Base-by-base conservation (phyloP, 2,888 invertebrate genomes). In the Scaptodrosophila latifasciaeformis region DNA sequence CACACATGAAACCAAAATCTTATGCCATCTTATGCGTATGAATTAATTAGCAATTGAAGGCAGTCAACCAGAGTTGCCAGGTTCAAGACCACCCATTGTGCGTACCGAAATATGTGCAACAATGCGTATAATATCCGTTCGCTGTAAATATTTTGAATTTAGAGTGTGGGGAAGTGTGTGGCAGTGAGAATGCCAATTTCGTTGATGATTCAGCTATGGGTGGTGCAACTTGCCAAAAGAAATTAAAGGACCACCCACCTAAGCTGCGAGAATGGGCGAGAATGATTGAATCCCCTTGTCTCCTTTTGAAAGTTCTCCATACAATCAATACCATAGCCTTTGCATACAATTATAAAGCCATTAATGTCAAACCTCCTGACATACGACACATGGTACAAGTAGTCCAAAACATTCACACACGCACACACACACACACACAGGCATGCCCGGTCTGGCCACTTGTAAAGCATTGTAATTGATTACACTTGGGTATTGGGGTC, bases 1-100 rank as follows among this genome's bases (percentile, higher is more conserved):
- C 37, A 37, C 54, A 65, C n/a, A n/a, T n/a, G n/a, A n/a, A n/a
- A n/a, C n/a, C n/a, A n/a, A n/a, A 58, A 45, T 53, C 57, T 60
- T 59, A 65, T 70, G 64, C 62, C n/a, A n/a, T n/a, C n/a, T n/a
- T 47, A 43, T 39, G 62, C 29, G 50, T 60, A 70, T 74, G 69
- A 74, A 74, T 75, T 69, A 74, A 71, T 71, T 69, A 74, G 69
- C 65, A 67, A 59, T 65, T 61, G 60, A 52, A 49, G 48, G 27
- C 34, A 47, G 34, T 46, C 35, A 13, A 46, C 37, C 39, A 19
- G 39, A n/a, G n/a, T n/a, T n/a, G n/a, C n/a, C n/a, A n/a, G n/a
- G n/a, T n/a, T n/a, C n/a, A n/a, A n/a, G n/a, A n/a, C n/a, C n/a
- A n/a, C n/a, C n/a, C n/a, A n/a, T n/a, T n/a, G 19, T n/a, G 31